Evolutionary conservation across 2,113 vertebrate genomes (phyloP).

Genomic region (Trochalopteron elliotii): DNA sequence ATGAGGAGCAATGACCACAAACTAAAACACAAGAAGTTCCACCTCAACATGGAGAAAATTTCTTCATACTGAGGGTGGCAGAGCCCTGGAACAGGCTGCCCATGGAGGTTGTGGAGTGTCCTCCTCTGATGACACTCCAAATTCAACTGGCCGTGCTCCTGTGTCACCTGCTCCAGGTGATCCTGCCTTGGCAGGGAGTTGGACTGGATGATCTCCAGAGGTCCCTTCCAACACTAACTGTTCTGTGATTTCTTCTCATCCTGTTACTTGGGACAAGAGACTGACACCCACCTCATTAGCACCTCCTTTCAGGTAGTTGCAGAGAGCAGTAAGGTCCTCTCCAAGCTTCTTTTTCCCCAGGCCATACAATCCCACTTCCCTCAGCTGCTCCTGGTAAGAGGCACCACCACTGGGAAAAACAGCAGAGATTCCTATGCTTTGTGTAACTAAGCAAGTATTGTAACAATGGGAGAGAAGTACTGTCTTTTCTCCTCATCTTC

Average conservation of each 20-base stretch:
- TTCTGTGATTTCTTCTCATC: neutral
- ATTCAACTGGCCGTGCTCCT: too few species aligned
- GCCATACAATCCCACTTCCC: neutral
- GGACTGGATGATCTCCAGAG: neutral
- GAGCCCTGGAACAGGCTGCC: neutral
- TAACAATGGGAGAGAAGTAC: neutral
- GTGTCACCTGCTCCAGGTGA: neutral
- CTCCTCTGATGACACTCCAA: neutral
- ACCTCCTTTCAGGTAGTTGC: neutral
- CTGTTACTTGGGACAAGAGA: neutral
- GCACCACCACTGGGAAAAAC: neutral
- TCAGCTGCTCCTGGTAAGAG: accelerated
- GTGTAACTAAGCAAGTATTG: neutral
- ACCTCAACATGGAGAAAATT: neutral
- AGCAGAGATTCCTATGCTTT: neutral
- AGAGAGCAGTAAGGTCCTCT: neutral
- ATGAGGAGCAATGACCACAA: neutral
- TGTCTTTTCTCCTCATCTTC: neutral
- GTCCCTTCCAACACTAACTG: neutral
- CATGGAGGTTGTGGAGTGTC: neutral
- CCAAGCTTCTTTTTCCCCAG: neutral
- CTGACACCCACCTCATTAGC: neutral
- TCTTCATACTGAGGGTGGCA: neutral
- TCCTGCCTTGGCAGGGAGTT: neutral
- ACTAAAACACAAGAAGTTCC: neutral